phyloP scores from a whole-genome alignment of 2,888 invertebrate species.

The Acleris sparsana region DNA sequence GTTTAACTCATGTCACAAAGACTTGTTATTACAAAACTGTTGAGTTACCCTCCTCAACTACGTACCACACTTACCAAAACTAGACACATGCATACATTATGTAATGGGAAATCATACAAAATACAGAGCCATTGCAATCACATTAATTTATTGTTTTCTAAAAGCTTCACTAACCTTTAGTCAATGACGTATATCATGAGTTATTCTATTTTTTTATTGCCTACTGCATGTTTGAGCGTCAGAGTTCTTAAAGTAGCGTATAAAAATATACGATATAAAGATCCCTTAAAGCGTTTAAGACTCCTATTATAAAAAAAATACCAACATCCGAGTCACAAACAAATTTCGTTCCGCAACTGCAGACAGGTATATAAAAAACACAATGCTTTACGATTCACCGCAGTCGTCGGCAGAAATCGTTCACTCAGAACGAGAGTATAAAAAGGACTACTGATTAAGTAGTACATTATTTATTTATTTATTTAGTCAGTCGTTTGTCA shows the following conservation, averaged over 20 bases:
- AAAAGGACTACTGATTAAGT: constrained; percentile 16
- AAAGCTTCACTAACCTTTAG: constrained; percentile 30
- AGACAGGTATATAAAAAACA: constrained; percentile 9
- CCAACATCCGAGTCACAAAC: constrained; percentile 2
- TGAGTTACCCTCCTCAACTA: neutral
- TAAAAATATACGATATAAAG: constrained; percentile 17
- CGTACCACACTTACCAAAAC: neutral
- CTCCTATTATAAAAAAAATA: neutral
- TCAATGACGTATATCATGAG: constrained; percentile 2
- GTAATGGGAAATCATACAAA: constrained; percentile 10
- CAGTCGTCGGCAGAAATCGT: constrained; percentile 13
- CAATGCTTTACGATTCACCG: constrained; percentile 2
- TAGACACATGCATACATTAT: constrained; percentile 15
- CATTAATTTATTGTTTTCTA: constrained; percentile 20
- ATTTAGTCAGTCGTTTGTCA: constrained; percentile 10
- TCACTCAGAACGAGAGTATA: constrained; percentile 15
- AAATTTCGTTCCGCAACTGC: neutral
- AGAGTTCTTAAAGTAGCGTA: constrained; percentile 7
- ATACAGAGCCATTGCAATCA: constrained; percentile 16
- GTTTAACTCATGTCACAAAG: neutral
- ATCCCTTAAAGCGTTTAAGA: neutral
- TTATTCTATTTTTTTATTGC: constrained; percentile 13
- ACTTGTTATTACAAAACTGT: neutral
- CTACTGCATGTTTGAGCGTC: constrained; percentile 16
- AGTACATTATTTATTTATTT: neutral